These are phyloP conservation scores for Neria commutata DNA, from an alignment of 2,888 invertebrate species.

Conservation along the genomic window DNA sequence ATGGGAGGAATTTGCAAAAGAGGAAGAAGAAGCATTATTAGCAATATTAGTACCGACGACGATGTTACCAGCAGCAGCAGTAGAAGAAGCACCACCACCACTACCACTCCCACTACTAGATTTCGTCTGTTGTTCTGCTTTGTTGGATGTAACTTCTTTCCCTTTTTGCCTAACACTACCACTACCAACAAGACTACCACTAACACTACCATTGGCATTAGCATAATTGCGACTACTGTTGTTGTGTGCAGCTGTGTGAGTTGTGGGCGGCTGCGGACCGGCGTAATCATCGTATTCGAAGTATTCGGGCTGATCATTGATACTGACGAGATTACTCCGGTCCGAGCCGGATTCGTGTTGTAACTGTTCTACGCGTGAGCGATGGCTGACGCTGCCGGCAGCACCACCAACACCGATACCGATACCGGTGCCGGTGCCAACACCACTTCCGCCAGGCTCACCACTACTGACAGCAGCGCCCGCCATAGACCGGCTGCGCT, in stretches of 20 bases:
- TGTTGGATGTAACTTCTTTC: constrained; percentile 52
- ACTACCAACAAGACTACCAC: constrained; percentile 37
- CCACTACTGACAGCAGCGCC: constrained; percentile 5
- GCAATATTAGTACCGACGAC: constrained; percentile 67
- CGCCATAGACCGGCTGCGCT: constrained; percentile 28
- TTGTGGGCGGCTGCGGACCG: constrained; percentile 29
- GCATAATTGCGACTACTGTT: constrained; percentile 30
- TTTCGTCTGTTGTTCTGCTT: constrained; percentile 54
- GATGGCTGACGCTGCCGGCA: constrained; percentile 19
- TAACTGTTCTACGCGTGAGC: constrained; percentile 37
- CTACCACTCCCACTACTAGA: constrained; percentile 60
- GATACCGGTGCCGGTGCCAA: neutral
- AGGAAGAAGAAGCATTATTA: constrained; percentile 68
- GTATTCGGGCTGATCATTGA: constrained; percentile 65
- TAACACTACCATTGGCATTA: constrained; percentile 37
- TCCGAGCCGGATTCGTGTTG: constrained; percentile 43
- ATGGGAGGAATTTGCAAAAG: constrained; percentile 65
- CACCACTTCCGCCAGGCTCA: constrained; percentile 1
- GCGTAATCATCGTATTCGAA: constrained; percentile 63
- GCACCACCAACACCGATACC: neutral
- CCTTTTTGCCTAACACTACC: constrained; percentile 58
- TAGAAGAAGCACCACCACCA: constrained; percentile 59
- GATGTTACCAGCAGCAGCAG: constrained; percentile 58
- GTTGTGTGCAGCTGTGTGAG: constrained; percentile 28
- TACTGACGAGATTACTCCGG: constrained; percentile 63